A percentile compares a stretch with the other conserved stretches of the same genome.
Conservation (phyloP, 2,888 invertebrate species). For the Clepsis dumicolana region DNA sequence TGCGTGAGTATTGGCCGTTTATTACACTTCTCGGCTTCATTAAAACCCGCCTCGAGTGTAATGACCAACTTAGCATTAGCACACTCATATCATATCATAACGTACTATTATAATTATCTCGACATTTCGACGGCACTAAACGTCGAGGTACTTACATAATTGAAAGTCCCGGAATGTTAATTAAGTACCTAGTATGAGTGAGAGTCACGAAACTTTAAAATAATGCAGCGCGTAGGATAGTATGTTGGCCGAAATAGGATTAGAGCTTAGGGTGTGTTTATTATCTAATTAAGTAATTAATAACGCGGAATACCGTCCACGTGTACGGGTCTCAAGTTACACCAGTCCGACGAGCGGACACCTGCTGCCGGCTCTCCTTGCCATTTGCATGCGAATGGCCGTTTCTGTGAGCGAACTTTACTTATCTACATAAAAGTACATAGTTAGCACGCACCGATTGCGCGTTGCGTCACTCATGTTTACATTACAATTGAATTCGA, state of each 20-base stretch:
- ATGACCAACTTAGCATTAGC: no score
- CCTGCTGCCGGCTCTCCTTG: slow-evolving; percentile 58
- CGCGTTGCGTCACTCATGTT: slow-evolving; percentile 33
- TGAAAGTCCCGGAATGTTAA: no score
- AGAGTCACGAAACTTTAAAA: no score
- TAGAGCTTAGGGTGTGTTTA: slow-evolving; percentile 36
- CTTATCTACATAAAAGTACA: slow-evolving; percentile 11
- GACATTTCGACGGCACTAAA: no score
- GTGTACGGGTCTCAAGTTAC: slow-evolving; percentile 69
- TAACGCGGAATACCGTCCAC: slow-evolving; percentile 56
- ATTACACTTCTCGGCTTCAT: no score
- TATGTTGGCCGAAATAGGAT: slow-evolving; percentile 20
- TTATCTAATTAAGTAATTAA: slow-evolving; percentile 37
- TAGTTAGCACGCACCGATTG: slow-evolving; percentile 18
- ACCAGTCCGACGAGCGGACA: slow-evolving; percentile 57
- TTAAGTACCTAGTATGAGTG: no score
- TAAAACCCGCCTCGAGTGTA: no score
- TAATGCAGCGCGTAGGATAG: no score
- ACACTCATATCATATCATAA: no score
- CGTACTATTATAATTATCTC: no score
- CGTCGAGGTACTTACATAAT: no score
- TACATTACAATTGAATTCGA: slow-evolving; percentile 29
- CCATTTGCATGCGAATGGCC: slow-evolving; percentile 52
- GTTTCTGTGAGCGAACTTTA: slow-evolving; percentile 39
- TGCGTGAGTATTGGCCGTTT: no score